Percentiles rank a stretch among this genome's conserved stretches.
Evolutionary conservation across 30 jellyfish, hydroid and myxozoan species (phyloP).

Genomic region (Cassiopea xamachana): DNA sequence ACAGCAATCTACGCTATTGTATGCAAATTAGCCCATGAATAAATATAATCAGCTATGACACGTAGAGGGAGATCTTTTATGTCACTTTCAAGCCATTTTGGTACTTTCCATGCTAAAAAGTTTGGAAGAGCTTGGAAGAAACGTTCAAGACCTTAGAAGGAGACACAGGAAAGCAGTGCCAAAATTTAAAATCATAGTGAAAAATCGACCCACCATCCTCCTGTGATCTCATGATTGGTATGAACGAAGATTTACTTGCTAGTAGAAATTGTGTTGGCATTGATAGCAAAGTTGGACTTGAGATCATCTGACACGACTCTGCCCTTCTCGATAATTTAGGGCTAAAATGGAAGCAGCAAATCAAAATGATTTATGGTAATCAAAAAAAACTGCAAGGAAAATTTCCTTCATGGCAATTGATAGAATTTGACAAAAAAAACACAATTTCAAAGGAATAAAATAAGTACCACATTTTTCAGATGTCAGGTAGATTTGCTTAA

Average conservation of each 20-base stretch:
- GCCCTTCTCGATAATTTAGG: constrained; percentile 76
- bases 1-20: no score
- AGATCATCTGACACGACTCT: constrained; percentile 64
- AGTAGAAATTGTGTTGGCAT: constrained; percentile 89
- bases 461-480: no score
- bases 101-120: no score
- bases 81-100: no score
- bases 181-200: background rate
- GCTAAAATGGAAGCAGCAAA: constrained; percentile 33
- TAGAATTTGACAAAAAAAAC: no score
- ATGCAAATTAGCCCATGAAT: no score
- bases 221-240: constrained; percentile 75
- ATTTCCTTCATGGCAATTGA: background rate
- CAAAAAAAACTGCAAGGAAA: background rate
- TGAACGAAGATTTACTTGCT: constrained; percentile 82
- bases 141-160: background rate
- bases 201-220: constrained; percentile 50
- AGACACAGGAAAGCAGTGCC: background rate
- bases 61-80: no score
- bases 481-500: no score
- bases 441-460: no score
- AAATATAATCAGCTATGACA: no score
- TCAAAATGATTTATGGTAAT: no score
- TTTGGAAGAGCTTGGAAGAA: background rate
- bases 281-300: constrained; percentile 88